These are phyloP conservation scores for Perithous albicinctus DNA, from an alignment of 2,888 invertebrate genomes.

Conservation along the genomic window DNA sequence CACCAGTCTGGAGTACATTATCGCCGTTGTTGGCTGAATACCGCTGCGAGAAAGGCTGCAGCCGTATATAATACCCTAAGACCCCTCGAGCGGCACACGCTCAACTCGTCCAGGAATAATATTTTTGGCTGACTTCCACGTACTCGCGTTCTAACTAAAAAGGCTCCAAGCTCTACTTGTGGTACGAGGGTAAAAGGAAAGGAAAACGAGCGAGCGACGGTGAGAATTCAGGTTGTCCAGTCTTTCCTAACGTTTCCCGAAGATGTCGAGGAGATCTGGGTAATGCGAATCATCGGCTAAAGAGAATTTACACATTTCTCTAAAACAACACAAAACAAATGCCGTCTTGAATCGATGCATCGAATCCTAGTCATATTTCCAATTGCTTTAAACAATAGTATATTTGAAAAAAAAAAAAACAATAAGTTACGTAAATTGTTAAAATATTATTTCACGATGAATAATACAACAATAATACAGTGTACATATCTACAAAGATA, in stretches of 20 bases:
- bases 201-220: neutral
- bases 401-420: no score
- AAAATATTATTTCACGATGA: no score
- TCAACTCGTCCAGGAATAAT: slow-evolving; percentile 69
- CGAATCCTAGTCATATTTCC: no score
- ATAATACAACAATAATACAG: no score
- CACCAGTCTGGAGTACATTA: slow-evolving; percentile 61
- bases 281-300: slow-evolving; percentile 20
- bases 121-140: slow-evolving; percentile 73
- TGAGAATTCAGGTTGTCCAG: no score
- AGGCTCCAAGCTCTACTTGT: slow-evolving; percentile 40
- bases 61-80: slow-evolving; percentile 18
- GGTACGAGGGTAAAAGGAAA: neutral
- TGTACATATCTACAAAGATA: no score
- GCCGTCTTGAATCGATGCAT: no score
- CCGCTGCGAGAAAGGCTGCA: slow-evolving; percentile 47
- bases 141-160: slow-evolving; percentile 52
- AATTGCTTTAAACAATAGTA: no score
- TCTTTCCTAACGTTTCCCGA: slow-evolving; percentile 29
- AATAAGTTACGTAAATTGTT: neutral
- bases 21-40: slow-evolving; percentile 65
- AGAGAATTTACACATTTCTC: neutral
- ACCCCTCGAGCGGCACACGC: slow-evolving; percentile 49
- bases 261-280: neutral
- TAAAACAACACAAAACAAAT: no score